Evolutionary conservation across 2,797 vertebrate species (phyloP).

Genomic region (Pygocentrus nattereri): DNA sequence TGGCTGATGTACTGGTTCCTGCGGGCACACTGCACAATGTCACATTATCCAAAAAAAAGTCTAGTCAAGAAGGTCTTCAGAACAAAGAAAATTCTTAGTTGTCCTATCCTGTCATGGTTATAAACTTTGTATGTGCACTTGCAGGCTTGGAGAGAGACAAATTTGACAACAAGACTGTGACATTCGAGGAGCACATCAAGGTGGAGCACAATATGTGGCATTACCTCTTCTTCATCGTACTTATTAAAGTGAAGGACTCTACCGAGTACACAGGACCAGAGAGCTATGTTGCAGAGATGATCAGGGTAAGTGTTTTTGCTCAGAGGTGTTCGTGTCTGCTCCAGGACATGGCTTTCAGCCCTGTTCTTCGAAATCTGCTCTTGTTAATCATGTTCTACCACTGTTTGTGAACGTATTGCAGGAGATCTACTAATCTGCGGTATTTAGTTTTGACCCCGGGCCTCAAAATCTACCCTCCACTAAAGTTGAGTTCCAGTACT

Average conservation of each 20-base stretch:
- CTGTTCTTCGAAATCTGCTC: background rate
- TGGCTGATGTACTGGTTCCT: background rate
- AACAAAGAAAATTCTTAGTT: background rate
- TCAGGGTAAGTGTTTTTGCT: conserved; percentile 84
- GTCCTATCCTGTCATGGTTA: background rate
- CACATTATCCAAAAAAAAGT: too few relatives aligned
- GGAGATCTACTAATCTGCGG: background rate
- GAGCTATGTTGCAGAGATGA: conserved; percentile 99
- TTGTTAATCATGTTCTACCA: too few relatives aligned
- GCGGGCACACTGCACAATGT: background rate
- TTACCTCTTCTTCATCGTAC: conserved; percentile 96
- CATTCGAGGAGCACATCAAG: conserved; percentile 98
- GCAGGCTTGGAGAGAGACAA: conserved; percentile 96
- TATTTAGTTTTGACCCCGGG: background rate
- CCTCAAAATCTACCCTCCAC: background rate
- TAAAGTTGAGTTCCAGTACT: background rate
- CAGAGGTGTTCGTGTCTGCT: background rate
- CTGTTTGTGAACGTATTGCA: background rate
- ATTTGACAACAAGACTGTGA: conserved; percentile 99
- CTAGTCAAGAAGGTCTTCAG: too few relatives aligned
- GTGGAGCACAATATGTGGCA: conserved; percentile 99
- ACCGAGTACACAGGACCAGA: conserved; percentile 98
- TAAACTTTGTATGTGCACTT: conserved; percentile 2
- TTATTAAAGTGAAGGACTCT: conserved; percentile 98
- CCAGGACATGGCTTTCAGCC: background rate